Percentiles rank a stretch among this genome's conserved stretches.
phyloP scores from a whole-genome alignment of 1,140 invertebrate genomes.

The Sipha flava region DNA sequence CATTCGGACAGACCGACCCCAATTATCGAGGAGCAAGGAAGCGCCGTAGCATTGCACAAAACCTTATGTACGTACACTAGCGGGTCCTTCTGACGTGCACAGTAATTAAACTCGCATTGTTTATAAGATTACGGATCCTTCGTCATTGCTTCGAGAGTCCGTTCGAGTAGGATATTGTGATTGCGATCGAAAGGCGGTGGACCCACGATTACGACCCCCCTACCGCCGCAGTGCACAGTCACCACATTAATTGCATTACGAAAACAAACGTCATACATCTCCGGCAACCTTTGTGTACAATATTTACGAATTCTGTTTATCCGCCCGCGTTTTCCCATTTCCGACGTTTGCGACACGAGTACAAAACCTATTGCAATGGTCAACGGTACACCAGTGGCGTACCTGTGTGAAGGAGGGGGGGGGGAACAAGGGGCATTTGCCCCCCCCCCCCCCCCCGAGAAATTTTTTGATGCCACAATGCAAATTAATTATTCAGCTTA shows the following conservation, averaged over 20 bases:
- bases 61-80: background rate
- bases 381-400: too few species aligned
- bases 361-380: too few species aligned
- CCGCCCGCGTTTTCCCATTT: too few species aligned
- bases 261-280: background rate
- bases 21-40: background rate
- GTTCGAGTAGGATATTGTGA: background rate
- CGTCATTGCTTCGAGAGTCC: background rate
- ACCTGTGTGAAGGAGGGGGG: too few species aligned
- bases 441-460: too few species aligned
- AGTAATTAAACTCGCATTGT: constrained; percentile 28
- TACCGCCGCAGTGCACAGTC: too few species aligned
- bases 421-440: too few species aligned
- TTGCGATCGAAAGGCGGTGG: background rate
- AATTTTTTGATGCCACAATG: too few species aligned
- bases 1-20: constrained; percentile 8
- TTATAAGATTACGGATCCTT: constrained; percentile 5
- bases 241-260: background rate
- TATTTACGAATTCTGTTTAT: too few species aligned
- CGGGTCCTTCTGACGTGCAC: background rate
- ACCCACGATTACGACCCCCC: background rate
- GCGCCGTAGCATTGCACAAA: background rate
- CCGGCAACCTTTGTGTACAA: too few species aligned
- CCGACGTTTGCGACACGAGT: too few species aligned
- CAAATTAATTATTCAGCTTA: too few species aligned